Base-by-base conservation (phyloP, 1,140 invertebrate genomes). In the Branchinecta lindahli region DNA sequence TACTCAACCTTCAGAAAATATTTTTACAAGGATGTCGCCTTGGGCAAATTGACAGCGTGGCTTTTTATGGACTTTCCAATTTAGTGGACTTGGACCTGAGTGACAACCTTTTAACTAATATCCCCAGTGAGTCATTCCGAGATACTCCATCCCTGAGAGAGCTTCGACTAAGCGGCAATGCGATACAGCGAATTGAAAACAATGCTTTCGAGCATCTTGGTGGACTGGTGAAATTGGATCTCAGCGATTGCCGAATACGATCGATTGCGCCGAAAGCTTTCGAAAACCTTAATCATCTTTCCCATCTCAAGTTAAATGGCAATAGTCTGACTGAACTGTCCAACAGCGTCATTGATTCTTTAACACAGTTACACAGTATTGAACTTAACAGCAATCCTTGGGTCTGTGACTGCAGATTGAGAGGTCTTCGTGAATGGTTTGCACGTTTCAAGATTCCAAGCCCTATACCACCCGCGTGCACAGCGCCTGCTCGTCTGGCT, bases 351-450 rank as follows among this genome's bases (percentile, higher is more conserved):
- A 66, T 71, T 10, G 68, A 66, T 7, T 71, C 72, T n/a, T 68
- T 73, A 9, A 44, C 72, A n/a, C 85, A 86, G 33, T 81, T 94
- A 7, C 87, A 89, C 74, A 89, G 88, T 47, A 86, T 94, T 70
- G 89, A 92, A 76, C 79, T 95, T 52, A 90, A 94, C 73, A 89
- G 91, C 70, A 96, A 96, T 80, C 90, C 89, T 0, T 94, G 92
- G 92, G 83, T 86, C 45, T 96, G 92, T 75, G 91, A 95, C 76
- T 96, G 92, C 77, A 85, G 88, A 20, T 77, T 94, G 69, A 80
- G 90, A 21, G 86, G 88, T 70, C 84, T 91, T 70, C 91, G 92
- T 75, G 81, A 88, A 72, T 94, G 91, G 91, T 78, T 96, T 45
- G 84, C 86, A 7, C 84, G 87, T 72, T 85, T 89, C 73, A 94